These are phyloP conservation scores for Caenorhabditis doughertyi DNA, from an alignment of 2,888 invertebrate species.

Conservation along the genomic window DNA sequence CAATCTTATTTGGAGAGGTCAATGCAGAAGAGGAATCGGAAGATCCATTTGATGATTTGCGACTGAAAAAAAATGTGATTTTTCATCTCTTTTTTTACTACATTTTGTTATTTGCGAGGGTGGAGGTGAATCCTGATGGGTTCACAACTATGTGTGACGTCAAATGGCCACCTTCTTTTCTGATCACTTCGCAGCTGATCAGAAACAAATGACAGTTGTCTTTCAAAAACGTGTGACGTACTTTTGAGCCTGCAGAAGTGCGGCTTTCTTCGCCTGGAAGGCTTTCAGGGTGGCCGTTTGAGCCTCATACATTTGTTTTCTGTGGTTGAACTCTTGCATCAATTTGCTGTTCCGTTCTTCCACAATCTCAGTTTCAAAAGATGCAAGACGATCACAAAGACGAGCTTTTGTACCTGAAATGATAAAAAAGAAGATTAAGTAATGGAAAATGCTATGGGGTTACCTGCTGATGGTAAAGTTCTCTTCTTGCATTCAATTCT, in stretches of 20 bases:
- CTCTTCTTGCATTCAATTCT: slow-evolving; percentile 45
- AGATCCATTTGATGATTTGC: not conserved
- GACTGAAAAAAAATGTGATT: slow-evolving; percentile 24
- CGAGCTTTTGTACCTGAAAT: slow-evolving; percentile 31
- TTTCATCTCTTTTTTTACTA: slow-evolving; percentile 25
- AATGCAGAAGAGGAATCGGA: not conserved
- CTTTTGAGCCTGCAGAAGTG: slow-evolving; percentile 47
- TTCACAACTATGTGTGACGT: slow-evolving; percentile 45
- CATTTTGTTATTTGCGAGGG: slow-evolving; percentile 40
- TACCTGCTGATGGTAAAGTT: slow-evolving; percentile 29
- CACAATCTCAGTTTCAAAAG: slow-evolving; percentile 19
- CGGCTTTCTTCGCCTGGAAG: slow-evolving; percentile 48
- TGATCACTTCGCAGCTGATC: slow-evolving; percentile 57
- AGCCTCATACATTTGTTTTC: slow-evolving; percentile 51
- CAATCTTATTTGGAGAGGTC: not conserved
- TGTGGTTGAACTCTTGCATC: slow-evolving; percentile 36
- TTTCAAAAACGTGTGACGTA: slow-evolving; percentile 51
- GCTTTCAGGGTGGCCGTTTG: slow-evolving; percentile 57
- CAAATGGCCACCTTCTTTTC: slow-evolving; percentile 46
- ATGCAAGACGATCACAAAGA: slow-evolving; percentile 30
- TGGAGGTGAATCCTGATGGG: slow-evolving; percentile 40
- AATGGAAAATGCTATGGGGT: not conserved
- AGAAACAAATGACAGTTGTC: slow-evolving; percentile 58
- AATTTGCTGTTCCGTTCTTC: slow-evolving; percentile 29
- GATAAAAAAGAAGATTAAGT: not conserved